Conservation (phyloP, 1,140 invertebrate species). For the Drosophila funebris region DNA sequence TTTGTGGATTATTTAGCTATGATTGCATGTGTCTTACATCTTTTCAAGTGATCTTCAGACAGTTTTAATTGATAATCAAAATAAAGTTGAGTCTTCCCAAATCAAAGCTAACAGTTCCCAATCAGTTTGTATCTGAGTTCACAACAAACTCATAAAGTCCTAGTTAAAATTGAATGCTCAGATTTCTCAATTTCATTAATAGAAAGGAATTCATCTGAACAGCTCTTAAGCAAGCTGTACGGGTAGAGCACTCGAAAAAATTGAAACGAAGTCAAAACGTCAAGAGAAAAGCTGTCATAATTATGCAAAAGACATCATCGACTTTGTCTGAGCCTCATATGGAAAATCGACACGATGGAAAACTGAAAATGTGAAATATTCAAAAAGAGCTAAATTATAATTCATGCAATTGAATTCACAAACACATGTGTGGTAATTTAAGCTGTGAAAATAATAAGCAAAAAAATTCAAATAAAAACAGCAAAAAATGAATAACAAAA, state of each 20-base stretch:
- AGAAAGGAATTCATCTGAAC: neutral
- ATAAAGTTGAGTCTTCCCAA: too few species aligned
- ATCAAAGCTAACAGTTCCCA: too few species aligned
- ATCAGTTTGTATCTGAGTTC: neutral
- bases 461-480: conserved; percentile 33
- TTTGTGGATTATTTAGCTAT: neutral
- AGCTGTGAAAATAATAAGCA: conserved; percentile 43
- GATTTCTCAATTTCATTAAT: neutral
- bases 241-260: conserved; percentile 1
- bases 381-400: conserved; percentile 5
- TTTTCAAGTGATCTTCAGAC: too few species aligned
- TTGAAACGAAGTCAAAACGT: conserved; percentile 39
- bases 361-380: conserved; percentile 49
- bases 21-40: too few species aligned
- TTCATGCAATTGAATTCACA: conserved; percentile 57
- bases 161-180: neutral
- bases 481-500: conserved; percentile 40
- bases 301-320: conserved; percentile 65
- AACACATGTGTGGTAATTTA: conserved; percentile 60
- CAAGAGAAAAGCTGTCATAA: conserved; percentile 62
- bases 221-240: neutral
- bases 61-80: too few species aligned
- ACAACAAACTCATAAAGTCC: neutral
- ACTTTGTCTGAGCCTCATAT: conserved; percentile 1
- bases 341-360: conserved; percentile 33